phyloP scores from a whole-genome alignment of 2,797 vertebrate genomes.

The Hippocampus kuda region DNA sequence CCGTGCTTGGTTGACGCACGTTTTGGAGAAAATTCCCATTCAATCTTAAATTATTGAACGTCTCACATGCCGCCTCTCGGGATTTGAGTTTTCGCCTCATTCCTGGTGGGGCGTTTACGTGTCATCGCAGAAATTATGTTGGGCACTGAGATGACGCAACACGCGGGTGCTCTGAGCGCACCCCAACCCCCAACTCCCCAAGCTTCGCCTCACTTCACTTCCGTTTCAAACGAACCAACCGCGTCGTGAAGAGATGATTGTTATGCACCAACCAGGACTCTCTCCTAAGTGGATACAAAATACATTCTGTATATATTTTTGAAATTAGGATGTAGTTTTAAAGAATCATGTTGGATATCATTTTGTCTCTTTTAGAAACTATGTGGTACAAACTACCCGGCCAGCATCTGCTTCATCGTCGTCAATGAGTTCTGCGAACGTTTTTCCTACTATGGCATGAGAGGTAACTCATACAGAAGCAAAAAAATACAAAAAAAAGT shows the following conservation, averaged over 20 bases:
- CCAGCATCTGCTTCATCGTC: conserved; percentile 89
- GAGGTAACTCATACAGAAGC: conserved; percentile 66
- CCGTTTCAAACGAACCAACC: neutral
- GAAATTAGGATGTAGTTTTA: neutral
- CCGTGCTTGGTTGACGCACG: too few species aligned
- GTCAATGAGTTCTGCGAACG: conserved; percentile 97
- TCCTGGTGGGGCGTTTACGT: neutral
- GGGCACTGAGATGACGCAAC: neutral
- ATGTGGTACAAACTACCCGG: conserved; percentile 86
- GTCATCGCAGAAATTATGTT: neutral
- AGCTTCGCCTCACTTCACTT: neutral
- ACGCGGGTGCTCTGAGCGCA: neutral
- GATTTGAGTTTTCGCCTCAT: too few species aligned
- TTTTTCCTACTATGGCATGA: conserved; percentile 98
- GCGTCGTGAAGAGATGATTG: neutral
- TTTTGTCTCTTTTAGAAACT: conserved; percentile 60
- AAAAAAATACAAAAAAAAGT: neutral
- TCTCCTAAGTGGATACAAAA: too few species aligned
- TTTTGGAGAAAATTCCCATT: too few species aligned
- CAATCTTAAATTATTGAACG: too few species aligned
- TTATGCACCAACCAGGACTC: too few species aligned
- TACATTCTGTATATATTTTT: too few species aligned
- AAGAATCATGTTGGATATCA: neutral
- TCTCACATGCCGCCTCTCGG: too few species aligned
- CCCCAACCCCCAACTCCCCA: neutral